Evolutionary conservation across 2,797 vertebrate species (phyloP).

Genomic region (Coendou prehensilis): DNA sequence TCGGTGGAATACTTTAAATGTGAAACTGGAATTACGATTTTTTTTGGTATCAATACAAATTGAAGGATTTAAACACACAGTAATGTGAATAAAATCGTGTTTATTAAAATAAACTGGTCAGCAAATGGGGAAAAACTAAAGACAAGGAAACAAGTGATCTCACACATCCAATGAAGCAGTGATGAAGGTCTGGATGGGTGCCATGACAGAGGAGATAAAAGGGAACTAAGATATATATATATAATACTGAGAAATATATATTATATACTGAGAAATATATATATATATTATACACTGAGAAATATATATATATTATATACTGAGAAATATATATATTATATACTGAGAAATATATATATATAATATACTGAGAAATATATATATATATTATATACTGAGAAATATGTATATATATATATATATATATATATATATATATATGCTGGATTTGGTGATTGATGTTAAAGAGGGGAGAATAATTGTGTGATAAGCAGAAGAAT

Average conservation of each 20-base stretch:
- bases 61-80: neutral
- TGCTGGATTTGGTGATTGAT: neutral
- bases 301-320: too few species aligned
- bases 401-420: too few species aligned
- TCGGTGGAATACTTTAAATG: neutral
- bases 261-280: too few species aligned
- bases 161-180: neutral
- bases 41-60: neutral
- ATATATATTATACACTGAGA: too few species aligned
- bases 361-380: too few species aligned
- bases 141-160: neutral
- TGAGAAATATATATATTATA: too few species aligned
- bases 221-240: too few species aligned
- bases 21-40: slow-evolving; percentile 11
- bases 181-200: neutral
- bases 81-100: neutral
- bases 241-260: too few species aligned
- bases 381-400: too few species aligned
- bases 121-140: neutral
- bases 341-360: too few species aligned
- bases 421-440: too few species aligned
- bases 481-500: neutral
- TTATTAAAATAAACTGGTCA: slow-evolving; percentile 4
- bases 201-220: neutral
- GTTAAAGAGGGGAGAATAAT: neutral